Percentiles rank a stretch among this genome's conserved stretches.
Evolutionary conservation across 2,113 vertebrate genomes (phyloP).

Genomic region (Cochlearius cochlearius): DNA sequence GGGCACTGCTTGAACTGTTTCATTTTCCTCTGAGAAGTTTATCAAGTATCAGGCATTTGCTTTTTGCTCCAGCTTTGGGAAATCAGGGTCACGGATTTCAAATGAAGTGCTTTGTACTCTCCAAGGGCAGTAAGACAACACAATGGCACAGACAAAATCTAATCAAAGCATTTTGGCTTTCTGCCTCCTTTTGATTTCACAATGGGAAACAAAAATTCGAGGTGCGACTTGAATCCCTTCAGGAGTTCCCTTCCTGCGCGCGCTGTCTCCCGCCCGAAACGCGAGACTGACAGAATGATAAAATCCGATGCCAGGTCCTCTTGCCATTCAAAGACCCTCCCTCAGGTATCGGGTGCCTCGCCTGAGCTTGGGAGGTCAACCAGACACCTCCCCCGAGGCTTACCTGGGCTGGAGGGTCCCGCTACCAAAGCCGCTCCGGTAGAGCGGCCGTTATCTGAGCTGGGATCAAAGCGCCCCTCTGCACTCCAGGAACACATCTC

Average conservation of each 20-base stretch:
- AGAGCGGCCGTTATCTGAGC: conserved; percentile 88
- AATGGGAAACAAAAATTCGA: conserved; percentile 61
- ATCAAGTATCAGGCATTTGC: conserved; percentile 42
- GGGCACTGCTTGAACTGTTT: not conserved
- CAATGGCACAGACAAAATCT: conserved; percentile 69
- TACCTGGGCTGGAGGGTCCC: conserved; percentile 78
- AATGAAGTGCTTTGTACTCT: conserved; percentile 57
- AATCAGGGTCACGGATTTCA: conserved; percentile 64
- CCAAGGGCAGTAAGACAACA: conserved; percentile 68
- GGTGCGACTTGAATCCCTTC: conserved; percentile 71
- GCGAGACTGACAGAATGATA: conserved; percentile 80
- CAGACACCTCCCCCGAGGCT: conserved; percentile 88
- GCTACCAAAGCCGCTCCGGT: conserved; percentile 77
- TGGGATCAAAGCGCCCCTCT: conserved; percentile 87
- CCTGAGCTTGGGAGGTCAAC: conserved; percentile 87
- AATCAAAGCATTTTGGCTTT: conserved; percentile 73
- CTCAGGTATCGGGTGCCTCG: conserved; percentile 86
- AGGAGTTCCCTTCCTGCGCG: conserved; percentile 70
- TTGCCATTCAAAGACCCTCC: conserved; percentile 86
- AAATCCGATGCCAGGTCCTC: conserved; percentile 76
- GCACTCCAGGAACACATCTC: conserved; percentile 78
- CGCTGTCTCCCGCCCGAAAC: conserved; percentile 65
- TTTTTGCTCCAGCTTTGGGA: conserved; percentile 52
- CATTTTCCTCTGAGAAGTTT: conserved; percentile 47
- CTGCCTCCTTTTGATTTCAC: conserved; percentile 73